A percentile compares a stretch with the other conserved stretches of the same genome.
Evolutionary conservation across 1,140 invertebrate species (phyloP).

Genomic region (Euschistus heros): DNA sequence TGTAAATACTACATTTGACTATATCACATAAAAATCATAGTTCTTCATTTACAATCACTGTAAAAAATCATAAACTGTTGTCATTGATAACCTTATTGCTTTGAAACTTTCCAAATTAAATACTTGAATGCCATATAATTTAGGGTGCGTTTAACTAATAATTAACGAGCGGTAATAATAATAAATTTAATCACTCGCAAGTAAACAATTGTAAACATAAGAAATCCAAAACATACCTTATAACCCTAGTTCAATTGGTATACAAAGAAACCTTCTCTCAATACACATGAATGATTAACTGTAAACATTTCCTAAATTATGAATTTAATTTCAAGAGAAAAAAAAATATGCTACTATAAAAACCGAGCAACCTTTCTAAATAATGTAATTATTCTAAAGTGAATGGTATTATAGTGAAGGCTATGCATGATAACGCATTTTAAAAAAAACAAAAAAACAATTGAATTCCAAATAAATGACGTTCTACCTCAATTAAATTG

Average conservation of each 20-base stretch:
- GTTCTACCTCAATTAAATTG: slow-evolving; percentile 1
- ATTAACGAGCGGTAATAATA: too few species aligned
- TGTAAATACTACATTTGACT: not conserved
- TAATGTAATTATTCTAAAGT: too few species aligned
- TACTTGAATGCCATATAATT: too few species aligned
- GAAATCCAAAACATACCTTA: slow-evolving; percentile 14
- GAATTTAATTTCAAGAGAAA: not conserved
- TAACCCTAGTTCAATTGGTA: slow-evolving; percentile 10
- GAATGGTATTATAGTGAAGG: too few species aligned
- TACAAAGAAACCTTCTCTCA: slow-evolving; percentile 15
- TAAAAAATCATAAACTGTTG: slow-evolving; percentile 6
- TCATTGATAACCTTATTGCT: not conserved
- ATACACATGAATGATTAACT: slow-evolving; percentile 8
- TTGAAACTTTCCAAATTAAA: too few species aligned
- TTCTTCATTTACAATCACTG: not conserved
- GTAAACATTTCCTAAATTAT: not conserved
- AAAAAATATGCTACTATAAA: not conserved
- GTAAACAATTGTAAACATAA: slow-evolving; percentile 2
- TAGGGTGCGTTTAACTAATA: too few species aligned
- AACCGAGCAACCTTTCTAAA: not conserved
- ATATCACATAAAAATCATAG: not conserved
- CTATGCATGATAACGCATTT: too few species aligned
- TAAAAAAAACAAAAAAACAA: too few species aligned
- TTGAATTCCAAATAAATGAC: slow-evolving; percentile 25
- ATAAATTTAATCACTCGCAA: too few species aligned